Percentiles rank a stretch among this genome's conserved stretches.
phyloP scores from a whole-genome alignment of 2,888 invertebrate genomes.

The Cataglyphis rosenhaueri region DNA sequence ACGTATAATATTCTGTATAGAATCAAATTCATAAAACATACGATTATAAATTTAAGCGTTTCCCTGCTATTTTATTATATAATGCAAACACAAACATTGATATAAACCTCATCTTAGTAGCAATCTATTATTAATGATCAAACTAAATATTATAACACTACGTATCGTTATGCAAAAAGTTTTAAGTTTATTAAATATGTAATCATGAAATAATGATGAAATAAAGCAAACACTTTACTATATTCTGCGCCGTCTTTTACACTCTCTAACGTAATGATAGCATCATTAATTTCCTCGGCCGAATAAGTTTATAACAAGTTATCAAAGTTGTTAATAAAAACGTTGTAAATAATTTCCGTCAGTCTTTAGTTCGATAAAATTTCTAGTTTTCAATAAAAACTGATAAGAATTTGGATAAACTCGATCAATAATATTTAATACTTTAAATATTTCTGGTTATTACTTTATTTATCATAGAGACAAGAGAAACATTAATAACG shows the following conservation, averaged over 20 bases:
- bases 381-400: not conserved
- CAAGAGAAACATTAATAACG: slow-evolving; percentile 1
- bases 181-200: not conserved
- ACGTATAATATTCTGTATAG: not conserved
- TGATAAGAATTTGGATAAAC: not conserved
- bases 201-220: not conserved
- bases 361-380: not conserved
- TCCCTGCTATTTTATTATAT: not conserved
- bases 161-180: not conserved
- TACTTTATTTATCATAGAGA: not conserved
- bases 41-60: not conserved
- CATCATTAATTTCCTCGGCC: slow-evolving; percentile 23
- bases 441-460: not conserved
- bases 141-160: not conserved
- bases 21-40: not conserved
- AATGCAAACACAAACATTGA: not conserved
- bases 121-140: not conserved
- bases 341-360: slow-evolving; percentile 7
- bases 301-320: slow-evolving; percentile 22
- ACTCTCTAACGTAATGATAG: slow-evolving; percentile 6
- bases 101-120: not conserved
- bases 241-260: not conserved
- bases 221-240: not conserved
- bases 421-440: not conserved
- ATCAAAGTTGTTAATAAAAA: not conserved